A percentile compares a stretch with the other conserved stretches of the same genome.
phyloP scores from a whole-genome alignment of 1,140 invertebrate genomes.

The Dendroctonus ponderosae region DNA sequence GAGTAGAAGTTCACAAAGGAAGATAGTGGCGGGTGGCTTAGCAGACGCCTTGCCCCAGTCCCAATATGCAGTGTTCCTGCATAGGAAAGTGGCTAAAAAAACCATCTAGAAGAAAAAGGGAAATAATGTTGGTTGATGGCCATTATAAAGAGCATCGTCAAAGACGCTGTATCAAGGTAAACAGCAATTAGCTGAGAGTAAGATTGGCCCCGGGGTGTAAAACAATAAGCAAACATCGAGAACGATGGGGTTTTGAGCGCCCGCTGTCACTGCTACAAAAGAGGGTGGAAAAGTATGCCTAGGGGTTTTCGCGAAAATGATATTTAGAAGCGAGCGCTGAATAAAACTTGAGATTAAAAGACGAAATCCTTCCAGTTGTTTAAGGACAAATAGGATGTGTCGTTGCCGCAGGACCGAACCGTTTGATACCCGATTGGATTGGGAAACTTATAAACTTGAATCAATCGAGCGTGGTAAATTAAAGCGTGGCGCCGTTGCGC shows the following conservation, averaged over 20 bases:
- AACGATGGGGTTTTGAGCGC: neutral
- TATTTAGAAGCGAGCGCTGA: constrained; percentile 23
- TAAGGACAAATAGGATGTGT: constrained; percentile 20
- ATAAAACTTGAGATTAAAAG: constrained; percentile 28
- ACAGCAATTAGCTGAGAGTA: constrained; percentile 19
- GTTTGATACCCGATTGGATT: constrained; percentile 2
- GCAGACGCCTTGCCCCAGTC: no score
- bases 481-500: no score
- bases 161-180: neutral
- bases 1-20: no score
- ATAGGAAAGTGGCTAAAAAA: no score
- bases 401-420: neutral
- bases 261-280: constrained; percentile 13
- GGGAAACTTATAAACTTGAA: neutral
- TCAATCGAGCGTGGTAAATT: no score
- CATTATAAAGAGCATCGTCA: neutral
- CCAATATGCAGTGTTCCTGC: no score
- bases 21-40: no score
- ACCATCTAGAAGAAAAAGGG: no score
- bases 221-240: constrained; percentile 13
- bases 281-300: constrained; percentile 20
- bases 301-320: constrained; percentile 26
- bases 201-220: constrained; percentile 1
- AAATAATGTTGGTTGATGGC: no score
- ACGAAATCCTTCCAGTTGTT: constrained; percentile 28